Base-by-base conservation (phyloP, 2,113 vertebrate genomes). In the Ancistrus triradiatus region DNA sequence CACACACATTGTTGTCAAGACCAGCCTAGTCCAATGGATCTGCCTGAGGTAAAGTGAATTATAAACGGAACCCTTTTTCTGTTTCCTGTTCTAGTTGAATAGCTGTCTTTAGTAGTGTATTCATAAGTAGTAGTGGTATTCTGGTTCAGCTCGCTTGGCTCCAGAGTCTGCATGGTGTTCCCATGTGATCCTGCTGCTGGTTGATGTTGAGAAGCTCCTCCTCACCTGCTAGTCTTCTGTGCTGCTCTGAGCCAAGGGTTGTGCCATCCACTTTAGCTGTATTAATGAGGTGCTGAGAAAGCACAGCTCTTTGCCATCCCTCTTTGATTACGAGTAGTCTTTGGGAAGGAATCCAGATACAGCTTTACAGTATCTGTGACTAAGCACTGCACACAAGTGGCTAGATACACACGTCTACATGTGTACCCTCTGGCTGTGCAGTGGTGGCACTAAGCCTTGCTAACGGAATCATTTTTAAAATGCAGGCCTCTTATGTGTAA, bases 241-340 rank as follows among this genome's bases (percentile, higher is more conserved):
- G 35, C 35, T 37, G 35, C 35, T 11, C 35, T 11, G 35, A 37
- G 35, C 35, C 14, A 9, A 37, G 35, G 35, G 35, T 8, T 37
- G 35, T 37, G 9, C 35, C 35, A 11, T 8, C 35, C n/a, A 9
- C 48, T 37, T 8, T 37, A 14, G 24, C 33, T 56, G 46, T 58
- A 52, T 56, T 63, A 73, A 68, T 58, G 27, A 73, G 46, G 27
- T 63, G 46, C 46, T 15, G 59, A 52, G 25, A 15, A 37, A 38
- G 33, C 37, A 51, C 19, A 57, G 22, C 53, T 42, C 46, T 27
- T 28, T 27, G 25, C 18, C 55, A 60, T 51, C 17, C 24, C 10
- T 66, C 33, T 66, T 66, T 74, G 49, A 62, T 74, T 44, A 60
- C 56, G 50, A 48, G 40, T 44, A 31, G 57, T 66, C 37, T 63